Evolutionary conservation across 2,888 invertebrate genomes (phyloP).

Genomic region (Pasiphila rectangulata): DNA sequence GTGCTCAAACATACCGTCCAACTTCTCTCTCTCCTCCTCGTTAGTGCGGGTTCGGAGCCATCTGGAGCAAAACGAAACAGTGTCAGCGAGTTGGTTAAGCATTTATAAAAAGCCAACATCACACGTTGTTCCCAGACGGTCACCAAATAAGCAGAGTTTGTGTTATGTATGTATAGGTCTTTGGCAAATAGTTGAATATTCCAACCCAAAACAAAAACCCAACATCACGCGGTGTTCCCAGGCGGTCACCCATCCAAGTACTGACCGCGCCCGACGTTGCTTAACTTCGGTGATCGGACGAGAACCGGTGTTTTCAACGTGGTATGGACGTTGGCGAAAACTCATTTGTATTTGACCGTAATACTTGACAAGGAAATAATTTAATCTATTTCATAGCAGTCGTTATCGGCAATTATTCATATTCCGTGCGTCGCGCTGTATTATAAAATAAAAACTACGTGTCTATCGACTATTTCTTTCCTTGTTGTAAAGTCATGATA

Average conservation of each 20-base stretch:
- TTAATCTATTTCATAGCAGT: neutral
- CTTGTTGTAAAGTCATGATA: no score
- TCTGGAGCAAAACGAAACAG: no score
- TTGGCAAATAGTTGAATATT: no score
- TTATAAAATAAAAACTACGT: no score
- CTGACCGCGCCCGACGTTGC: conserved; percentile 71
- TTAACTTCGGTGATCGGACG: conserved; percentile 75
- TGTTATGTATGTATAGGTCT: no score
- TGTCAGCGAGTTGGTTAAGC: no score
- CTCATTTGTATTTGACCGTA: neutral
- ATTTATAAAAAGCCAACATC: conserved; percentile 54
- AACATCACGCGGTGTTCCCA: conserved; percentile 56
- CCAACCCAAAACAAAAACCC: conserved; percentile 54
- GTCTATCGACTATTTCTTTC: no score
- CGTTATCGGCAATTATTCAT: no score
- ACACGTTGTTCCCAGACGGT: conserved; percentile 62
- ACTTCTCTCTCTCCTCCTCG: conserved; percentile 72
- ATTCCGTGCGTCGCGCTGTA: no score
- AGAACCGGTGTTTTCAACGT: conserved; percentile 50
- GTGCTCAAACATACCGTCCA: conserved; percentile 85
- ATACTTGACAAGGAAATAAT: neutral
- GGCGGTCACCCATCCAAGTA: conserved; percentile 63
- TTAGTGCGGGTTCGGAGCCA: conserved; percentile 85
- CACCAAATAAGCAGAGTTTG: no score
- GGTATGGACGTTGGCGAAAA: conserved; percentile 28